These are phyloP conservation scores for Euplagia quadripunctaria DNA, from an alignment of 2,888 invertebrate species.

Conservation along the genomic window DNA sequence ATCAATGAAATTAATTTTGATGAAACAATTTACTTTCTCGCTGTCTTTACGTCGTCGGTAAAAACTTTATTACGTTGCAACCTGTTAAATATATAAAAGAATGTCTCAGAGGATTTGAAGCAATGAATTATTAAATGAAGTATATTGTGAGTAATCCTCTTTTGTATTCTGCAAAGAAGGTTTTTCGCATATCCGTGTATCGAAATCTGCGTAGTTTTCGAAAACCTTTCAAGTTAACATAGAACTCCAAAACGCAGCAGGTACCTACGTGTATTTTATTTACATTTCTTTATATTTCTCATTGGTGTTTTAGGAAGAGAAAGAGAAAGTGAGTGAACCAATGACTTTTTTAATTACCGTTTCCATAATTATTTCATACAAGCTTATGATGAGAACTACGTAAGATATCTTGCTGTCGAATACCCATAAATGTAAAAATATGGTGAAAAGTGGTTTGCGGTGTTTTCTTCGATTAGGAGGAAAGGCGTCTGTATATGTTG, in stretches of 20 bases:
- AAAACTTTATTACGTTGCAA: conserved; percentile 6
- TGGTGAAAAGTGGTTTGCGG: too few species aligned
- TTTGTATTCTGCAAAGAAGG: background rate
- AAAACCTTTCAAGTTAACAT: background rate
- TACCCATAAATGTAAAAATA: too few species aligned
- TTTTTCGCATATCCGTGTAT: background rate
- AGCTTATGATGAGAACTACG: too few species aligned
- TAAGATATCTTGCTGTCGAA: too few species aligned
- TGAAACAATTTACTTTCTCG: conserved; percentile 40
- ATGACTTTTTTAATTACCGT: too few species aligned
- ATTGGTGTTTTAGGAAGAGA: background rate
- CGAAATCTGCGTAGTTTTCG: background rate
- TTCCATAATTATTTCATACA: too few species aligned
- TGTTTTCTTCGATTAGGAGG: too few species aligned
- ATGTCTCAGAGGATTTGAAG: background rate
- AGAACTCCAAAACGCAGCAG: background rate
- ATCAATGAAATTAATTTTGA: conserved; percentile 47
- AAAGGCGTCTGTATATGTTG: too few species aligned
- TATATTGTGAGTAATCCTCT: conserved; percentile 11
- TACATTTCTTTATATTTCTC: too few species aligned
- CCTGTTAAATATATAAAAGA: background rate
- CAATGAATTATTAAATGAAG: conserved; percentile 12
- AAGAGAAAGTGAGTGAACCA: background rate
- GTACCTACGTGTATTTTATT: background rate
- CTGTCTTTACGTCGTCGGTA: background rate